A percentile compares a stretch with the other conserved stretches of the same genome.
phyloP scores from a whole-genome alignment of 2,113 vertebrate species.

The Dicrurus megarhynchus region DNA sequence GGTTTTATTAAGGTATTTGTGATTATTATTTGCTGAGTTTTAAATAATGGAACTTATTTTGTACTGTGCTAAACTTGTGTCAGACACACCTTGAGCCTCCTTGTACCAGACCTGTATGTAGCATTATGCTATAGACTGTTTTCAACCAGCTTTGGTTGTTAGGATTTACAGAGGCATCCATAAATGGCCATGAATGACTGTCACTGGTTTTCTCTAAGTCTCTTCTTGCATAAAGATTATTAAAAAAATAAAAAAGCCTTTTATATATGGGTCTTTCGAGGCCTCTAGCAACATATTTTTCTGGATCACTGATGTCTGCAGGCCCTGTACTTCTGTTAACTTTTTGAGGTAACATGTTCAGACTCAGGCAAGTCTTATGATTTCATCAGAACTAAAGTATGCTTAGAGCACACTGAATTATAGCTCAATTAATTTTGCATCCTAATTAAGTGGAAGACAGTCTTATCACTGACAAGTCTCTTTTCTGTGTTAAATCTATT shows the following conservation, averaged over 20 bases:
- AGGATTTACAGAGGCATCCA: not conserved
- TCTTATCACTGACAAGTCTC: not conserved
- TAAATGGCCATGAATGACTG: not conserved
- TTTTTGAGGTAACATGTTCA: not conserved
- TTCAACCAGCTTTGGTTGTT: not conserved
- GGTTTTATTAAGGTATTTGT: not conserved
- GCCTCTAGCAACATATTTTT: not conserved
- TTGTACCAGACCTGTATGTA: not conserved
- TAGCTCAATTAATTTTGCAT: not conserved
- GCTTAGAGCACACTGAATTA: not conserved
- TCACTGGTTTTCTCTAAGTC: not conserved
- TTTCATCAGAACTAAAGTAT: not conserved
- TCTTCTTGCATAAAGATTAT: not conserved
- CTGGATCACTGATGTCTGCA: not conserved
- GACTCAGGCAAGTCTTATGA: not conserved
- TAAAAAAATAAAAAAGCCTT: too few species aligned
- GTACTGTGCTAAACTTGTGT: not conserved
- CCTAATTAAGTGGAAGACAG: not conserved
- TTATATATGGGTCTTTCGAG: not conserved
- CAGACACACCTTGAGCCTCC: not conserved
- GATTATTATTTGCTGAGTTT: not conserved
- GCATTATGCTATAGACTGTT: not conserved
- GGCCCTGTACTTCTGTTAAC: not conserved
- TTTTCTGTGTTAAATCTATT: not conserved
- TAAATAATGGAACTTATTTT: not conserved